phyloP scores from a whole-genome alignment of 2,113 vertebrate species.

The Hypocryptadius cinnamomeus region DNA sequence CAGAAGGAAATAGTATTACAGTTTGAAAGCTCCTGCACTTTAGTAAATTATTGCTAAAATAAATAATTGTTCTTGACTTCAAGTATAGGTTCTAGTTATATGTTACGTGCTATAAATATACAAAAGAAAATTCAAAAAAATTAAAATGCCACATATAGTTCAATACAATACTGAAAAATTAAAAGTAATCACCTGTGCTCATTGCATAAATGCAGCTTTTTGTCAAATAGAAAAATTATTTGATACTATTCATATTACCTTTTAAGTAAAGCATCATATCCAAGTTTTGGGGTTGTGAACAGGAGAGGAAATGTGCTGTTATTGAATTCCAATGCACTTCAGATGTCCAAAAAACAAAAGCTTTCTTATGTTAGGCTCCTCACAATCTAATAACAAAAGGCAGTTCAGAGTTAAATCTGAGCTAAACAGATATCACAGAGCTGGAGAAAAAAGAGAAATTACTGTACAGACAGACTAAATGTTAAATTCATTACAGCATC shows the following conservation, averaged over 20 bases:
- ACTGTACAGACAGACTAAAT: neutral
- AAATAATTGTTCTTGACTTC: neutral
- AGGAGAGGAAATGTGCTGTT: neutral
- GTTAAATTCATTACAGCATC: neutral
- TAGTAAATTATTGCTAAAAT: neutral
- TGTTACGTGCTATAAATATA: neutral
- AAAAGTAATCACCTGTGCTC: neutral
- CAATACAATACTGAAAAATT: neutral
- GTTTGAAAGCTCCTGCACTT: neutral
- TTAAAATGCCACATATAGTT: neutral
- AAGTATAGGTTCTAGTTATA: neutral
- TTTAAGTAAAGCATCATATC: neutral
- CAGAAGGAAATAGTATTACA: neutral
- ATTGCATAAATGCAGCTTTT: neutral
- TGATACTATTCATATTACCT: neutral
- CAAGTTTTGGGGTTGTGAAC: neutral
- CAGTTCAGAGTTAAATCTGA: neutral
- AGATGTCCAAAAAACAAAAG: neutral
- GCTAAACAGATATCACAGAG: neutral
- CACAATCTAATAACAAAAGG: neutral
- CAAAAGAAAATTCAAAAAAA: neutral
- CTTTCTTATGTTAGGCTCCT: neutral
- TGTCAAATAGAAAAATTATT: neutral
- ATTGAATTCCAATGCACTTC: neutral
- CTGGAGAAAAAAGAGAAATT: neutral